Base-by-base conservation (phyloP, 2,113 vertebrate genomes). In the Psettodes erumei region DNA sequence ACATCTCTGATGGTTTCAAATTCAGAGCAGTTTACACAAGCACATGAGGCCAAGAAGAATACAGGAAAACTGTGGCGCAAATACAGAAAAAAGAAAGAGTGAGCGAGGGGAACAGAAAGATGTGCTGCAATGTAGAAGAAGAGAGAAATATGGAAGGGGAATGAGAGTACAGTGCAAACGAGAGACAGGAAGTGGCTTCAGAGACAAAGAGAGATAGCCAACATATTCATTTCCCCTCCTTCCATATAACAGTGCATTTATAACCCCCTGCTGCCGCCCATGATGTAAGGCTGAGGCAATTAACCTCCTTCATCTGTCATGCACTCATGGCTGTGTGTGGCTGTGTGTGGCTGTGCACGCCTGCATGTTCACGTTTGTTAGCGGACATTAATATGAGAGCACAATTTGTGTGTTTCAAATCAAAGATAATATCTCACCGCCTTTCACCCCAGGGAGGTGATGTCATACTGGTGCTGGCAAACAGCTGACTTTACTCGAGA, bases 231-330 rank as follows among this genome's bases (percentile, higher is more conserved):
- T 89, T 89, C 81, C 88, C 58, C 74, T 86, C 79, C 78, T 59
- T 85, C 33, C 37, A 19, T 75, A 47, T 70, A 61, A 47, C 69
- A 40, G 48, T 1, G 25, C 79, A 65, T 72, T 80, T 67, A 70
- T 72, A 79, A 72, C 85, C 82, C 88, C 82, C 78, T 79, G 77
- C 79, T 81, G 85, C 82, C 81, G 77, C 78, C 86, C 88, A 79
- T 90, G 88, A 91, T 89, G 91, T 88, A 89, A 90, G 77, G 71
- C 88, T 82, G 60, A 88, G 79, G 86, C 89, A 91, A 93, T 91
- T 91, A 92, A 90, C 84, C 84, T 65, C 86, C 78, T 88, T 87
- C 86, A 87, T 87, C 87, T 83, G 82, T 86, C 86, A 79, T 45
- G 70, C 81, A 63, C 71, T 75, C 65, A 43, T 67, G 16, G 16